These are phyloP conservation scores for Epinephelus lanceolatus DNA, from an alignment of 2,113 vertebrate genomes.

Conservation along the genomic window DNA sequence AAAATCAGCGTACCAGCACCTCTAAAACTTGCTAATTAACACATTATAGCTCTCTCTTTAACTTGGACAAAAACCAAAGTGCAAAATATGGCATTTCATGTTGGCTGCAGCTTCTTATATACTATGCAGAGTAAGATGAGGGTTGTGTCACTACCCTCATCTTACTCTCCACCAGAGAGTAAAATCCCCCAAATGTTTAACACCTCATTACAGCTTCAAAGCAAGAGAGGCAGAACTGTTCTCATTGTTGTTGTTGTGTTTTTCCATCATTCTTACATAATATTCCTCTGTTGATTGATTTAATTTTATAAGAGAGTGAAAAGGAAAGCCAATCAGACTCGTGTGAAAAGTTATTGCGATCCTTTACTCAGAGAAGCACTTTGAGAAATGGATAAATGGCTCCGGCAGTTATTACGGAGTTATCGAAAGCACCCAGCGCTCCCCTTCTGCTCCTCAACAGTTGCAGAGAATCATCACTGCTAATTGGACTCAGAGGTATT, in stretches of 20 bases:
- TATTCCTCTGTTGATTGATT: not conserved
- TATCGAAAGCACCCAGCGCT: constrained; percentile 50
- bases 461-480: constrained; percentile 66
- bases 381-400: constrained; percentile 29
- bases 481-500: constrained; percentile 79
- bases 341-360: not conserved
- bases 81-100: not conserved
- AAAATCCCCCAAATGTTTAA: not conserved
- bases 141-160: not conserved
- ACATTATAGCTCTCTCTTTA: not conserved
- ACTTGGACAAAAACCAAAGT: too few relatives aligned
- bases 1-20: too few relatives aligned
- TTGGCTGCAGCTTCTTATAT: not conserved
- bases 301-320: not conserved
- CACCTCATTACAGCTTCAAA: not conserved
- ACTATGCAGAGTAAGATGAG: not conserved
- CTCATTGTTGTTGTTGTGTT: not conserved
- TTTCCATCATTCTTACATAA: not conserved
- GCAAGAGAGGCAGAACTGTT: not conserved
- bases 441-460: constrained; percentile 41
- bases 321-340: not conserved
- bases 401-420: constrained; percentile 30
- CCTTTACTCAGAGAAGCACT: constrained; percentile 25
- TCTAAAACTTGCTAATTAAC: not conserved
- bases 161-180: not conserved